A percentile compares a stretch with the other conserved stretches of the same genome.
phyloP scores from a whole-genome alignment of 1,140 invertebrate species.

The Nymphalis io region DNA sequence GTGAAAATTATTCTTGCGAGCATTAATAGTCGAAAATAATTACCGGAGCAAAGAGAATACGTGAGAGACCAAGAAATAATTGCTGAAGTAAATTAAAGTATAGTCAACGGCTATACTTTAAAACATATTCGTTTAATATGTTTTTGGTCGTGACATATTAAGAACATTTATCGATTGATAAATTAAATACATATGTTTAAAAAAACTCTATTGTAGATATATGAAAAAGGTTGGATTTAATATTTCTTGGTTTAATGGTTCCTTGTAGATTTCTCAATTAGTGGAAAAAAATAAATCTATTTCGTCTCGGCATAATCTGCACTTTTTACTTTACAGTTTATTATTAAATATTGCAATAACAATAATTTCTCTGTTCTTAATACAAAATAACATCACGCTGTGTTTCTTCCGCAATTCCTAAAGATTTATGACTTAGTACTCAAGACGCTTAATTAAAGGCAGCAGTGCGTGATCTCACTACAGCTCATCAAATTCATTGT shows the following conservation, averaged over 20 bases:
- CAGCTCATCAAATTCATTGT: slow-evolving; percentile 15
- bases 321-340: not conserved
- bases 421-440: slow-evolving; percentile 49
- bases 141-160: not conserved
- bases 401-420: slow-evolving; percentile 19
- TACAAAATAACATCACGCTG: not conserved
- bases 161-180: too few relatives aligned
- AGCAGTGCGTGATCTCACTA: slow-evolving; percentile 49
- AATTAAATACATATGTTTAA: too few relatives aligned
- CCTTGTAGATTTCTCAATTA: too few relatives aligned
- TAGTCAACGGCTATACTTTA: not conserved
- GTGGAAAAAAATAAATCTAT: too few relatives aligned
- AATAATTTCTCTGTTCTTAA: not conserved
- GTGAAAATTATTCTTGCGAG: slow-evolving; percentile 33
- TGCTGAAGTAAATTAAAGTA: slow-evolving; percentile 17
- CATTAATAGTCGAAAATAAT: slow-evolving; percentile 33
- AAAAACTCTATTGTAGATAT: too few relatives aligned
- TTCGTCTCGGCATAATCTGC: too few relatives aligned
- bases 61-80: slow-evolving; percentile 25
- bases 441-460: slow-evolving; percentile 50
- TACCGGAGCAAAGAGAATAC: slow-evolving; percentile 27
- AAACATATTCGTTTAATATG: not conserved
- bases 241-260: too few relatives aligned
- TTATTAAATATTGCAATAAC: not conserved
- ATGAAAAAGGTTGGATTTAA: too few relatives aligned